A percentile compares a stretch with the other conserved stretches of the same genome.
These are phyloP conservation scores for Schrankia costaestrigalis DNA, from an alignment of 2,888 invertebrate genomes.

Conservation along the genomic window DNA sequence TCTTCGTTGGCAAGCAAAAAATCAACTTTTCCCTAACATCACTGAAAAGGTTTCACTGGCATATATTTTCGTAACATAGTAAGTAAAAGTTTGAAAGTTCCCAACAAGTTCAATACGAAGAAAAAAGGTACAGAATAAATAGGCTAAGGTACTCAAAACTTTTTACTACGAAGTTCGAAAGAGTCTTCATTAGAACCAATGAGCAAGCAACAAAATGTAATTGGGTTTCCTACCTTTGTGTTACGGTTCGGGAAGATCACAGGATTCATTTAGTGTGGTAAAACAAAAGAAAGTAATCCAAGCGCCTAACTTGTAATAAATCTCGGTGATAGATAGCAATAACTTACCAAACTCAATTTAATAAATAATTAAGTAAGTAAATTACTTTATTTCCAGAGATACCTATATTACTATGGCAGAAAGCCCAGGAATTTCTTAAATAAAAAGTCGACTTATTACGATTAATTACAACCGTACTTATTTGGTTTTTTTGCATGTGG, in stretches of 20 bases:
- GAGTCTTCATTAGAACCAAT: slow-evolving; percentile 49
- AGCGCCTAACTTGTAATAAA: slow-evolving; percentile 10
- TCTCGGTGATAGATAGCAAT: not conserved
- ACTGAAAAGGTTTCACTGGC: too few species aligned
- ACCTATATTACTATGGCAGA: not conserved
- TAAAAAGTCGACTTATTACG: too few species aligned
- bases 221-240: slow-evolving; percentile 38
- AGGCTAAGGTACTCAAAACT: slow-evolving; percentile 25
- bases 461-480: too few species aligned
- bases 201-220: slow-evolving; percentile 52
- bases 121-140: slow-evolving; percentile 12
- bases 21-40: too few species aligned
- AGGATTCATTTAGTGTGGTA: slow-evolving; percentile 34
- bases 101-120: slow-evolving; percentile 1
- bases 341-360: not conserved
- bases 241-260: slow-evolving; percentile 44
- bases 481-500: too few species aligned
- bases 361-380: not conserved
- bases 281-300: slow-evolving; percentile 45
- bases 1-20: too few species aligned
- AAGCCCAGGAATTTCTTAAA: too few species aligned
- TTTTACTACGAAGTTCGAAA: slow-evolving; percentile 22
- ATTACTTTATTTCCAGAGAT: too few species aligned
- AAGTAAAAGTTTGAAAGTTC: too few species aligned
- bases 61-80: too few species aligned